Conservation (phyloP, 1,140 invertebrate species). For the Pseudachorutes palmiensis region DNA sequence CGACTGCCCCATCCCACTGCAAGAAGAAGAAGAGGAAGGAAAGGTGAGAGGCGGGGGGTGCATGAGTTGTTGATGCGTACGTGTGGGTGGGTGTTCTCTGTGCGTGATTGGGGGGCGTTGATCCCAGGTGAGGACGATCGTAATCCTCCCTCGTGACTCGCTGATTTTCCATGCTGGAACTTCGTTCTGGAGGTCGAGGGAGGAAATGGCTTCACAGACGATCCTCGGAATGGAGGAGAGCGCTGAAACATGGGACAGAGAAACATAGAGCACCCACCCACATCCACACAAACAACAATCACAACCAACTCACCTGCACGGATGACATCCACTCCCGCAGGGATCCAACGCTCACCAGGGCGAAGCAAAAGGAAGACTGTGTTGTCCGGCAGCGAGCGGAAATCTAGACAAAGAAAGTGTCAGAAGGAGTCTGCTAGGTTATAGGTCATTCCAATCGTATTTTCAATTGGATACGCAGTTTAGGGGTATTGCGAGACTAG, state of each 20-base stretch:
- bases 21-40: constrained; percentile 4
- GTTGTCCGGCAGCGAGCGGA: constrained; percentile 80
- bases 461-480: background rate
- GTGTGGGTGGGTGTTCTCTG: constrained; percentile 29
- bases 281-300: background rate
- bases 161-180: constrained; percentile 88
- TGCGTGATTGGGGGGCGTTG: constrained; percentile 33
- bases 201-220: constrained; percentile 91
- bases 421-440: too few relatives aligned
- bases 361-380: constrained; percentile 78
- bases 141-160: constrained; percentile 89
- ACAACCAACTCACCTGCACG: constrained; percentile 60
- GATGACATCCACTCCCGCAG: constrained; percentile 81
- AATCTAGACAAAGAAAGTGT: constrained; percentile 41
- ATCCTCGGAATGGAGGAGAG: constrained; percentile 91
- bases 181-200: constrained; percentile 84
- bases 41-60: constrained; percentile 39
- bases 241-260: constrained; percentile 47
- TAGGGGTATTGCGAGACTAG: background rate
- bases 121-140: constrained; percentile 79
- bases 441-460: too few relatives aligned
- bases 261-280: constrained; percentile 5
- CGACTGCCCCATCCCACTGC: constrained; percentile 15
- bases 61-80: constrained; percentile 25
- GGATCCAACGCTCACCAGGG: constrained; percentile 81